These are phyloP conservation scores for Cygnus atratus DNA, from an alignment of 2,113 vertebrate genomes.

Conservation along the genomic window DNA sequence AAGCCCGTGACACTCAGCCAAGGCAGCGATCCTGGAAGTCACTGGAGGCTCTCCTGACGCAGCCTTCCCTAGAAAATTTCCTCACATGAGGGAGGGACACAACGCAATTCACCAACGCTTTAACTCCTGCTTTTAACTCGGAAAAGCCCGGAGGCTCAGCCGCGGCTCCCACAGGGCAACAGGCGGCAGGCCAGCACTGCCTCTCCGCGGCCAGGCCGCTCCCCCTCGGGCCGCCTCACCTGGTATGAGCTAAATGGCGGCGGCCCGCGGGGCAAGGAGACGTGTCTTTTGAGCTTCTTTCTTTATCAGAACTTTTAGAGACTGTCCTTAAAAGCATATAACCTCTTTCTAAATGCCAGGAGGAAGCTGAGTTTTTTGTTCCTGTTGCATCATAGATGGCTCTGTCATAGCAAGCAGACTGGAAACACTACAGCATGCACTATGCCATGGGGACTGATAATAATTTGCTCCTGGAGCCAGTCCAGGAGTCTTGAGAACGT, in stretches of 20 bases:
- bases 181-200: no score
- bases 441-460: accelerated
- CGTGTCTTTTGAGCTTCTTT: background rate
- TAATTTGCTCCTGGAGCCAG: background rate
- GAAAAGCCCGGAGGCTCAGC: no score
- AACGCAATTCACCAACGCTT: no score
- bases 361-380: background rate
- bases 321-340: accelerated
- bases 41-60: background rate
- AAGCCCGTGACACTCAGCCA: background rate
- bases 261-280: no score
- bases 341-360: background rate
- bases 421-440: background rate
- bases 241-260: no score
- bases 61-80: background rate
- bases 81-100: no score
- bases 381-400: background rate
- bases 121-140: no score
- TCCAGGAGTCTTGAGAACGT: background rate
- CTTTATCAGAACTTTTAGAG: background rate
- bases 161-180: no score
- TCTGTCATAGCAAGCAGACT: background rate
- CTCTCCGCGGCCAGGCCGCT: no score
- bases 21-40: background rate
- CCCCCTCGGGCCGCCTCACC: no score